Conservation (phyloP, 1,140 invertebrate genomes). For the Saccostrea glomerata region DNA sequence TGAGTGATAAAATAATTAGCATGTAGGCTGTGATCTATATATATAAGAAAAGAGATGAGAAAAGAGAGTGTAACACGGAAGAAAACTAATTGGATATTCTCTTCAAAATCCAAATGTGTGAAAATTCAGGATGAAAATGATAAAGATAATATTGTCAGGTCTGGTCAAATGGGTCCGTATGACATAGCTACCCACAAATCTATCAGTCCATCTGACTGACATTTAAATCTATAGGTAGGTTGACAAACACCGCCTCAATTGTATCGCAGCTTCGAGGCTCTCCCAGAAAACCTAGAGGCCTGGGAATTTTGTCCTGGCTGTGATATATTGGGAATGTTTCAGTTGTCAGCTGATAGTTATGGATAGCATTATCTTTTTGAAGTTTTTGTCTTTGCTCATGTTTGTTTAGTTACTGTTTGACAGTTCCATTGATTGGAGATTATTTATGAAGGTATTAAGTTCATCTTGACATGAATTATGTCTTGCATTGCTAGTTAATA, state of each 20-base stretch:
- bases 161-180: neutral
- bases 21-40: neutral
- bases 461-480: neutral
- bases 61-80: too few species aligned
- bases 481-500: neutral
- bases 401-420: neutral
- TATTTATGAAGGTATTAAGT: neutral
- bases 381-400: neutral
- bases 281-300: neutral
- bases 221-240: slow-evolving; percentile 20
- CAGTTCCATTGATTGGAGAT: neutral
- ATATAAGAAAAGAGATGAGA: neutral
- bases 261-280: neutral
- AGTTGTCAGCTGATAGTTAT: neutral
- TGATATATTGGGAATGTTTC: slow-evolving; percentile 12
- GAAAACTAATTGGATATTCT: neutral
- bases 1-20: neutral
- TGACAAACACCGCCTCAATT: slow-evolving; percentile 15
- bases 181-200: neutral
- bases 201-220: slow-evolving; percentile 21
- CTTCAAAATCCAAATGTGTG: neutral
- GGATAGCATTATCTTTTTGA: neutral
- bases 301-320: neutral
- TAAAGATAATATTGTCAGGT: slow-evolving; percentile 16
- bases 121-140: neutral